These are phyloP conservation scores for Arvicanthis niloticus DNA, from an alignment of 2,113 vertebrate genomes.

Conservation along the genomic window DNA sequence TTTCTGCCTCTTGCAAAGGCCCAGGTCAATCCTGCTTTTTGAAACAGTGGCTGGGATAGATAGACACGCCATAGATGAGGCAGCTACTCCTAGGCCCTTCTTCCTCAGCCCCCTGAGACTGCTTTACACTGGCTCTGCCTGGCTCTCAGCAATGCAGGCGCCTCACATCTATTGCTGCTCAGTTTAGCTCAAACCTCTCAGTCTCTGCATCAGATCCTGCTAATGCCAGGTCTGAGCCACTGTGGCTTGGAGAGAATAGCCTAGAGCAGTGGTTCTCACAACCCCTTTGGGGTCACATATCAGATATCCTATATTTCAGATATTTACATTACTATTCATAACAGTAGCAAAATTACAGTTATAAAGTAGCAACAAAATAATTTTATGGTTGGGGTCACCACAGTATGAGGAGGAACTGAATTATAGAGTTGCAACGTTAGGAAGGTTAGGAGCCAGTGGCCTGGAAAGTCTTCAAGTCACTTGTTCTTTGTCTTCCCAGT, in stretches of 20 bases:
- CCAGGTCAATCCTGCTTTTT: not conserved
- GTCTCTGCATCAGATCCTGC: not conserved
- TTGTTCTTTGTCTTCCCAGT: not conserved
- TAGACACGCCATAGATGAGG: not conserved
- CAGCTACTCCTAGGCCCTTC: not conserved
- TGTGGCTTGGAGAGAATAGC: not conserved
- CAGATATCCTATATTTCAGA: not conserved
- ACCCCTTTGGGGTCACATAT: not conserved
- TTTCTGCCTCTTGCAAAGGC: no score
- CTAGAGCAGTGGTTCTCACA: not conserved
- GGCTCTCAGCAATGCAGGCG: no score
- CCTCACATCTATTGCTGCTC: fast-evolving
- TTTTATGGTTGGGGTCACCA: not conserved
- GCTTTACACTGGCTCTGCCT: not conserved
- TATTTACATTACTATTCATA: not conserved
- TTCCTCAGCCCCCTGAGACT: not conserved
- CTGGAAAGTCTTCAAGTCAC: not conserved
- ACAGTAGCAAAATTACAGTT: not conserved
- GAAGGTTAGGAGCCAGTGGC: not conserved
- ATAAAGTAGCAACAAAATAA: not conserved
- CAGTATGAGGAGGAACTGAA: not conserved
- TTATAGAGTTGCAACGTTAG: not conserved
- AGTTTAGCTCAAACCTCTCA: not conserved
- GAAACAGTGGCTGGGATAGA: not conserved
- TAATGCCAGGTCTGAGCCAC: not conserved